A percentile compares a stretch with the other conserved stretches of the same genome.
These are phyloP conservation scores for Danio tinwini DNA, from an alignment of 2,797 vertebrate genomes.

Conservation along the genomic window DNA sequence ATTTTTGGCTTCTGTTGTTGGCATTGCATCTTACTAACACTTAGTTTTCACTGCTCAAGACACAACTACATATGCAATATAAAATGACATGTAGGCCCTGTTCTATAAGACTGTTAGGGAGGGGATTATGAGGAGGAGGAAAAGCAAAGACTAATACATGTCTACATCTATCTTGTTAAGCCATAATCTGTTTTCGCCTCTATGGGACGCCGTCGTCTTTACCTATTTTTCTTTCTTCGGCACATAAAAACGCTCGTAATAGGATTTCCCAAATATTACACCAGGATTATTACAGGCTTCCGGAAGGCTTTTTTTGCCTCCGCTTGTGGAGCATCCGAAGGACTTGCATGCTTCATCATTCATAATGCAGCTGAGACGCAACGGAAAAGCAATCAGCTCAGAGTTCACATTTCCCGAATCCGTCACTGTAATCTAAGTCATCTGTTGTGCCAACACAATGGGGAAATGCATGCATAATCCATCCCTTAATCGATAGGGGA, in stretches of 20 bases:
- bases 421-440: conserved; percentile 56
- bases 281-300: conserved; percentile 50
- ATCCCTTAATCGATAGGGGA: conserved; percentile 68
- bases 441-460: conserved; percentile 61
- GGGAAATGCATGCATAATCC: conserved; percentile 63
- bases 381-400: conserved; percentile 50
- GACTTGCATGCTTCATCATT: conserved; percentile 42
- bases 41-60: neutral
- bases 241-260: conserved; percentile 40
- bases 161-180: conserved; percentile 46
- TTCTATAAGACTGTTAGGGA: conserved; percentile 27
- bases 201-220: conserved; percentile 35
- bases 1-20: neutral
- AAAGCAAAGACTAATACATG: conserved; percentile 38
- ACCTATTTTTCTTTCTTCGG: conserved; percentile 28
- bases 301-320: conserved; percentile 10
- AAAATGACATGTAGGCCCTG: conserved; percentile 22
- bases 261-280: conserved; percentile 55
- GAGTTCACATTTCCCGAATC: conserved; percentile 53
- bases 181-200: conserved; percentile 48
- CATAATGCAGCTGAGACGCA: conserved; percentile 55
- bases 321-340: neutral
- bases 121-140: conserved; percentile 40
- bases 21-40: neutral
- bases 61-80: conserved; percentile 3